phyloP scores from a whole-genome alignment of 2,888 invertebrate genomes.

The Junonia oenone region DNA sequence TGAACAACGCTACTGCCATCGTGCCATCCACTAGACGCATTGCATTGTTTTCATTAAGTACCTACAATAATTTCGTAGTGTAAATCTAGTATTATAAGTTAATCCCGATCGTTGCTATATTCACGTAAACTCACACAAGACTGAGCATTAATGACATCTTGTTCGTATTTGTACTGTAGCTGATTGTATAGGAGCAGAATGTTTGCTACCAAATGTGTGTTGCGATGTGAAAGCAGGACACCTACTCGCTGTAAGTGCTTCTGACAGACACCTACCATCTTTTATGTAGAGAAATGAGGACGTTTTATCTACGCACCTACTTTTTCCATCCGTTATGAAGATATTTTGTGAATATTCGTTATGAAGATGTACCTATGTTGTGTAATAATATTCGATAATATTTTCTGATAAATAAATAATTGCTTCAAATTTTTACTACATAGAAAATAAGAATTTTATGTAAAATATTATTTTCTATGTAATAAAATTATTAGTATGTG shows the following conservation, averaged over 20 bases:
- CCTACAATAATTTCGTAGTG: no score
- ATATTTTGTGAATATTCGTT: neutral
- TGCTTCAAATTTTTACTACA: no score
- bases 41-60: no score
- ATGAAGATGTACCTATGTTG: neutral
- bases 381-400: neutral
- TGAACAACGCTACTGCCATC: no score
- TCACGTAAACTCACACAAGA: neutral
- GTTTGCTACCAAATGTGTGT: slow-evolving; percentile 2
- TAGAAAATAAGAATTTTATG: no score
- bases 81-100: no score
- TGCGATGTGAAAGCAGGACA: slow-evolving; percentile 6
- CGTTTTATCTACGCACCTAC: slow-evolving; percentile 1
- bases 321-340: neutral
- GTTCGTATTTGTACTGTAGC: neutral
- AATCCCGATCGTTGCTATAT: neutral
- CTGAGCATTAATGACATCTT: no score
- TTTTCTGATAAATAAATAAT: no score
- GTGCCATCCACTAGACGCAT: no score
- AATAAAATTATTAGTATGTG: no score
- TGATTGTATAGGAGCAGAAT: neutral
- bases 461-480: no score
- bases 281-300: slow-evolving; percentile 5
- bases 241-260: slow-evolving; percentile 10
- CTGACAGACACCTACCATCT: slow-evolving; percentile 8